Evolutionary conservation across 2,797 vertebrate species (phyloP), one percentile per base, ranked within the genome.

Genomic region (Rachycentron canadum): DNA sequence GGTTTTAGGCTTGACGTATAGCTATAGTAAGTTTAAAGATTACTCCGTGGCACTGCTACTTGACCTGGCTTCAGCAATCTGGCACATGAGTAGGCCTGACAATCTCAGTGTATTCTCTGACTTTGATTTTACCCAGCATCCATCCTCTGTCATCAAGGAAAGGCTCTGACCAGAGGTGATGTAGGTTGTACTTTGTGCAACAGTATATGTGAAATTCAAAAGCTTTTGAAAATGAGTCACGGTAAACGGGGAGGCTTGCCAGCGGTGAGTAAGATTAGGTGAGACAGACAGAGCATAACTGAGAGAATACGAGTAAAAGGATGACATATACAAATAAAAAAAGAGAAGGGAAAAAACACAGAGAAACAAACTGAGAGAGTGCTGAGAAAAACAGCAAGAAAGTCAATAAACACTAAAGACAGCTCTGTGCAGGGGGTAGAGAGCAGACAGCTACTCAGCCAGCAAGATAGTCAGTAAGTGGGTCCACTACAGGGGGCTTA

Each of bases 211-310:
- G 69, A 74, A 86, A 86, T 55, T 73, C 72, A 32, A 78, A 86
- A 70, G 79, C 69, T 78, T 86, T 83, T 82, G 47, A 79, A 85
- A 84, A 80, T 80, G 84, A 88, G 84, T 88, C 91, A 87, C 34
- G 3, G 57, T 79, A 73, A 84, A 85, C 67, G 50, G 55, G 60
- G 52, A 82, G 40, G 32, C 79, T 82, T 71, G 69, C 85, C 81
- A 73, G 67, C 25, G 12, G 53, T 83, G 82, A 89, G 76, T 71
- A 60, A 82, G 77, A 86, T 58, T 59, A 84, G 84, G 59, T 63
- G 80, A 87, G 81, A 83, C 70, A 72, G 69, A 80, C 53, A 36
- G 80, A 86, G 61, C 45, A 36, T 36, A 79, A 68, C 73, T 53
- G 81, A 60, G 66, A 79, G 68, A 69, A 76, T 52, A 45, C 3